Evolutionary conservation across 1,140 invertebrate genomes (phyloP), one percentile per base, ranked within the genome.

Genomic region (Drosophila punjabiensis): DNA sequence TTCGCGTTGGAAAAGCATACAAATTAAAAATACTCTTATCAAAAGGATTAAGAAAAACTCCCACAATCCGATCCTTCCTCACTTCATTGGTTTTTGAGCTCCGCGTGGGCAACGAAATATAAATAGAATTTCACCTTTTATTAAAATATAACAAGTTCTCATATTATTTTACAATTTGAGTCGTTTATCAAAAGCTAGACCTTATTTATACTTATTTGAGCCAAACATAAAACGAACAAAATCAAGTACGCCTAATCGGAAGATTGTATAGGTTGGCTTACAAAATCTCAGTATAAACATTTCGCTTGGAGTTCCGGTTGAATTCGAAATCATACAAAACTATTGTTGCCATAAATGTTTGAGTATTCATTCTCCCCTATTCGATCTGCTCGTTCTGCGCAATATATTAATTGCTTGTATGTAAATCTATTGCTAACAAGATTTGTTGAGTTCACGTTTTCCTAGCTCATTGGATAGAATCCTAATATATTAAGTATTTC

Each of bases 151-250:
- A 33, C n/a, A 39, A 37, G 37, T 61, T 64, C 37, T 76, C 70
- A 61, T 59, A 48, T 74, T 76, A 66, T 65, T 76, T 71, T 73
- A 76, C 81, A 78, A 28, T 69, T 35, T 24, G 37, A 63, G 39
- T 76, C 62, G 39, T 64, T 80, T 91, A 91, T 86, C 88, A 90
- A 91, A 90, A 90, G 87, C 86, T 90, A 90, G 68, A 52, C 41
- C 85, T 88, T 84, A 83, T 39, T 37, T 16, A 16, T 74, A 74
- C 59, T 55, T 81, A 58, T 52, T 65, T 28, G 37, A 76, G 33
- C 18, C 32, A 13, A 66, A 87, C 69, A 52, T 56, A 61, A 62
- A 35, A 63, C 55, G 73, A 77, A 76, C 56, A 47, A 56, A 81
- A 71, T 28, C 24, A 5, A 69, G 37, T 13, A 56, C 33, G 56